Percentiles rank a stretch among this genome's conserved stretches.
Evolutionary conservation across 1,140 invertebrate species (phyloP).

Genomic region (Bactericera cockerelli): DNA sequence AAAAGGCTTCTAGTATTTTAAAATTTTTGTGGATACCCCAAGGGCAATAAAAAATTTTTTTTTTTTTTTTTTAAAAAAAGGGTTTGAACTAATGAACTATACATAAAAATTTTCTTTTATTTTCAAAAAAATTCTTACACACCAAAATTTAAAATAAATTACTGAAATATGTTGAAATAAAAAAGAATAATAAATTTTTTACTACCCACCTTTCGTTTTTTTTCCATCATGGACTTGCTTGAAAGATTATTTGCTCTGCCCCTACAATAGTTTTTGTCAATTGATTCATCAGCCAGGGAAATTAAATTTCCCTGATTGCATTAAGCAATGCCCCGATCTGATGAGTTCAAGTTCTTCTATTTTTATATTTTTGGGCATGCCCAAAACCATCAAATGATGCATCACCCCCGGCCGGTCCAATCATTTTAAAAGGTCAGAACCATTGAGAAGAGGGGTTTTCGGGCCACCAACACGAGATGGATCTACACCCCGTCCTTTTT

Average conservation of each 20-base stretch:
- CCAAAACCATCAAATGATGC: constrained; percentile 71
- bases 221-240: constrained; percentile 98
- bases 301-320: constrained; percentile 92
- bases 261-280: constrained; percentile 89
- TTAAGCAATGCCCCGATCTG: constrained; percentile 86
- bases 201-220: constrained; percentile 74
- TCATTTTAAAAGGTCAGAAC: constrained; percentile 96
- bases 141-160: too few relatives aligned
- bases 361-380: constrained; percentile 82
- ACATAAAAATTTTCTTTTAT: too few relatives aligned
- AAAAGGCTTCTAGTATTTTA: too few relatives aligned
- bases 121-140: too few relatives aligned
- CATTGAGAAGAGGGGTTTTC: constrained; percentile 88
- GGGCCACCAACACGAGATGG: constrained; percentile 96
- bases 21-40: too few relatives aligned
- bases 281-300: constrained; percentile 95
- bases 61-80: too few relatives aligned
- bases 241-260: constrained; percentile 93
- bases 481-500: constrained; percentile 89
- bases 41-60: too few relatives aligned
- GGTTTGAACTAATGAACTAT: too few relatives aligned
- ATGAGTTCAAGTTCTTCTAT: constrained; percentile 79
- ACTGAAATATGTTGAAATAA: too few relatives aligned
- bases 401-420: constrained; percentile 76
- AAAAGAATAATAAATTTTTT: too few relatives aligned